Conservation (phyloP, 37 sponge, comb jelly and placozoan species). For the Hormiphora californensis region DNA sequence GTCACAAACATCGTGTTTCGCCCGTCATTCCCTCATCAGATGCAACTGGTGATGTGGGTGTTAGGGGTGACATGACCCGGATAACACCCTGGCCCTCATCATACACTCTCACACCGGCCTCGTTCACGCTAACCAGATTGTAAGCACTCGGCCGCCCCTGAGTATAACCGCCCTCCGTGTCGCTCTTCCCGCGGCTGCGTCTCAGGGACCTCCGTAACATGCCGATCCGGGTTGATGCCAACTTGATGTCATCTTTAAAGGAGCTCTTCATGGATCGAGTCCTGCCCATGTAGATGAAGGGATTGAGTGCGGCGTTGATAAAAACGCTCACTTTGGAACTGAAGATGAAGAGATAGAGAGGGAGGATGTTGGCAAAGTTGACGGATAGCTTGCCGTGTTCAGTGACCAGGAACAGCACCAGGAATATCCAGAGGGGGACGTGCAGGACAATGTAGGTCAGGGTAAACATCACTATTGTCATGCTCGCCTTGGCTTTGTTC, state of each 20-base stretch:
- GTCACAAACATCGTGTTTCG: too few relatives aligned
- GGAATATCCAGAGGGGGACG: conserved; percentile 14
- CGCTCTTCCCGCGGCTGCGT: neutral
- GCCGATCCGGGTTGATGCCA: neutral
- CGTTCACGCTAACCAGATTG: too few relatives aligned
- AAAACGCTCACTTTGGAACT: conserved; percentile 39
- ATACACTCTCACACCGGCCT: too few relatives aligned
- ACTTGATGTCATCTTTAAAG: conserved; percentile 14
- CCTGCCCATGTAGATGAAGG: conserved; percentile 1
- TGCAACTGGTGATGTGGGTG: too few relatives aligned
- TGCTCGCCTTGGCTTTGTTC: conserved; percentile 39
- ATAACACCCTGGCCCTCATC: too few relatives aligned
- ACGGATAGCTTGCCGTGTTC: conserved; percentile 35
- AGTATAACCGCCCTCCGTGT: neutral
- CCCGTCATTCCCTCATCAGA: too few relatives aligned
- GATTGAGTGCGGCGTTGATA: conserved; percentile 19
- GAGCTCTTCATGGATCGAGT: neutral
- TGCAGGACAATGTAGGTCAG: conserved; percentile 22
- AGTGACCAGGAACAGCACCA: neutral
- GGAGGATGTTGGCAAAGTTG: neutral
- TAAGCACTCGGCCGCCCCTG: too few relatives aligned
- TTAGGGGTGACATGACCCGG: too few relatives aligned
- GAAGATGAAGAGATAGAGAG: conserved; percentile 20
- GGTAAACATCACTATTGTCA: conserved; percentile 13
- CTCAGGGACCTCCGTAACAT: neutral